phyloP scores from a whole-genome alignment of 2,888 invertebrate species.

The Podabrus alpinus region DNA sequence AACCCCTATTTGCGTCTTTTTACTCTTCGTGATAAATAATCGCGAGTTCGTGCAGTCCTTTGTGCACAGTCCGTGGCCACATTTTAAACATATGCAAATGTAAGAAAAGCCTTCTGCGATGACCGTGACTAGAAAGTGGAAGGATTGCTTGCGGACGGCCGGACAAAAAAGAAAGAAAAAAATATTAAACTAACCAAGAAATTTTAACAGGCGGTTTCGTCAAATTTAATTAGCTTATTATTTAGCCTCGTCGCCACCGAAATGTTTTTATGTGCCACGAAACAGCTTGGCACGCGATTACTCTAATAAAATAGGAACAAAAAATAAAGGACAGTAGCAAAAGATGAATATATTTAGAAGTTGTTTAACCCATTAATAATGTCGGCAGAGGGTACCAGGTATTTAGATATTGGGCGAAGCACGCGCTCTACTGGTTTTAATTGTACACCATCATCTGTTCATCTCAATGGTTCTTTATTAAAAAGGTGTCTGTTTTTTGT shows the following conservation, averaged over 20 bases:
- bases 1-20: conserved; percentile 40
- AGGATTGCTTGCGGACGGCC: conserved; percentile 44
- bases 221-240: neutral
- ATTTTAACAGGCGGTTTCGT: neutral
- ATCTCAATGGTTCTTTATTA: conserved; percentile 40
- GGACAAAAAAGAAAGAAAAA: conserved; percentile 36
- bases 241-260: neutral
- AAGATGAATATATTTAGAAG: conserved; percentile 23
- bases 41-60: conserved; percentile 53
- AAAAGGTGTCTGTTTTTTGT: conserved; percentile 39
- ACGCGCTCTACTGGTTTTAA: conserved; percentile 46
- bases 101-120: conserved; percentile 48
- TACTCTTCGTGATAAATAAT: conserved; percentile 53
- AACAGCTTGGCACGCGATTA: conserved; percentile 4
- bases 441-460: conserved; percentile 45
- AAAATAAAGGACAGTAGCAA: conserved; percentile 12
- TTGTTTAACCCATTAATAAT: conserved; percentile 41
- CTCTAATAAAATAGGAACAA: conserved; percentile 5
- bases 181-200: conserved; percentile 20
- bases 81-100: conserved; percentile 58
- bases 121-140: conserved; percentile 55
- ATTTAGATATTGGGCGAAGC: conserved; percentile 40
- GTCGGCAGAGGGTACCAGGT: conserved; percentile 40
- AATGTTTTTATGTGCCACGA: neutral
- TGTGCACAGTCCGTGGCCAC: conserved; percentile 53